Base-by-base conservation (phyloP, 2,113 vertebrate species). In the Psittacara wagleri region DNA sequence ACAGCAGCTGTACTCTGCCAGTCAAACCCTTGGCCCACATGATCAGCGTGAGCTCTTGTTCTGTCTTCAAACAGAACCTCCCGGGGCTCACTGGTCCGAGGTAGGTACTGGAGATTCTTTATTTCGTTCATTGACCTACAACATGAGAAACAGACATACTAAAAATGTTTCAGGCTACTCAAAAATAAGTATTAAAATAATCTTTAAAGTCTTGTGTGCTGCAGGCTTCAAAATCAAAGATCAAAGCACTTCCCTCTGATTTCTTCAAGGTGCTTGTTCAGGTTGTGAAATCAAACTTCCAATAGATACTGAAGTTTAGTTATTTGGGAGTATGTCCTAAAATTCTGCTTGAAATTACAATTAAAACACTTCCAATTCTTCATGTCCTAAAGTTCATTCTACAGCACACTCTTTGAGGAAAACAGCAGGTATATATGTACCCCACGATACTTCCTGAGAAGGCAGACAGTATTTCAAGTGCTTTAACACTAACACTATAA, bases 1-100 rank as follows among this genome's bases (percentile, higher is more conserved):
- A 99, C 99, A 35, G 99, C 99, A 28, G 99, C 99, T 3, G 99
- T 99, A 96, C 99, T 99, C 98, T 99, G 99, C 99, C 99, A 99
- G 98, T 99, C 99, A 94, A 99, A 99, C 70, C 99, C 99, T 91
- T 99, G 99, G 22, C 99, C 99, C 41, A 99, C 99, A 2, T 99
- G 99, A 95, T 99, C 99, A 7, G 99, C 99, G 0, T 99, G 99
- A 44, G 99, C 99, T 95, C 99, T 98, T 1, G 99, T 99, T 94
- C 99, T 98, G 76, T 99, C 99, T 97, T 99, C 99, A 84, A 99
- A 99, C 91, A 99, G 98, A 80, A 99, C 98, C 98, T 99, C 99
- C 4, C 99, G 98, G 86, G 99, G 99, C 94, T 99, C 99, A 15
- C 99, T 99, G 97, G 99, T 97, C 95, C 99, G 98, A 88, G 99